These are phyloP conservation scores for Hippolais icterina DNA, from an alignment of 2,113 vertebrate species.

Conservation along the genomic window DNA sequence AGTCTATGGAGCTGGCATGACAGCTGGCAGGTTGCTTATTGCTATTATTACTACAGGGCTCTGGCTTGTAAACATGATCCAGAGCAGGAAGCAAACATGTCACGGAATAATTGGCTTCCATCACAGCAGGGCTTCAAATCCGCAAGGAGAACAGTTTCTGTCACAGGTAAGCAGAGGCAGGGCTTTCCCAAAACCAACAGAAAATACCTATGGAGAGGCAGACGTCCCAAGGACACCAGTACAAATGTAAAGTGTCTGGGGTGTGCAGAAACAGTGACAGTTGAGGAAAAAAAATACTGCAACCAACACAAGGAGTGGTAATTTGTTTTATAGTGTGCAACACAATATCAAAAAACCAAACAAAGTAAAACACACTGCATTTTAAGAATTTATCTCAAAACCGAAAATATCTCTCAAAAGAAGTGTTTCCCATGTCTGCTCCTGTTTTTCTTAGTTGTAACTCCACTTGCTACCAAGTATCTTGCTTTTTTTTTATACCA, in stretches of 20 bases:
- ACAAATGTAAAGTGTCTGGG: neutral
- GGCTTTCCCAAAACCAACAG: neutral
- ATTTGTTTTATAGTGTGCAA: neutral
- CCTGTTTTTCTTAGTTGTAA: neutral
- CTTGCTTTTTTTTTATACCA: neutral
- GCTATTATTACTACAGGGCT: conserved; percentile 38
- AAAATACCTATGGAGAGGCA: neutral
- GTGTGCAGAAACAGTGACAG: neutral
- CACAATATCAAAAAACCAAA: neutral
- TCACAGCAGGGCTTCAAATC: neutral
- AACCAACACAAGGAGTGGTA: neutral
- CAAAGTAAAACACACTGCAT: neutral
- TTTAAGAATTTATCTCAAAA: neutral
- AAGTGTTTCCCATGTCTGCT: neutral
- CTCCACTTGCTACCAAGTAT: neutral
- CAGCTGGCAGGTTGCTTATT: conserved; percentile 35
- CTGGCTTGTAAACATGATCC: conserved; percentile 42
- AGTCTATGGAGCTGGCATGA: conserved; percentile 17
- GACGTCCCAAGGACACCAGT: neutral
- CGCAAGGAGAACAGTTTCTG: neutral
- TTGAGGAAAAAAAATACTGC: neutral
- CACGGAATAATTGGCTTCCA: neutral
- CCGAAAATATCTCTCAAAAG: neutral
- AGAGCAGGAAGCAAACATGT: conserved; percentile 45
- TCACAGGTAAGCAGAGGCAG: neutral